These are phyloP conservation scores for Mylabris sibirica DNA, from an alignment of 2,888 invertebrate genomes.

Conservation along the genomic window DNA sequence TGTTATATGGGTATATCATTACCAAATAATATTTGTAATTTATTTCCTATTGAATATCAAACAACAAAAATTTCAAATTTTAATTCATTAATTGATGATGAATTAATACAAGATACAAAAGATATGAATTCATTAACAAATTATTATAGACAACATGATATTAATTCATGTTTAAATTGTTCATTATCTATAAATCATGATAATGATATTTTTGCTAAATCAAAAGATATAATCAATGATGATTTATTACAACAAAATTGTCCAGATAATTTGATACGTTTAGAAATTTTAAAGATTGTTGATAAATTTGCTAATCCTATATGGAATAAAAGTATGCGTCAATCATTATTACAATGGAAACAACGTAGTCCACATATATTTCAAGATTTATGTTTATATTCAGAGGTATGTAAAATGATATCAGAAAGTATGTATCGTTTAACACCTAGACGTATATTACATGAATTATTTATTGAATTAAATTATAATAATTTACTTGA, in stretches of 20 bases:
- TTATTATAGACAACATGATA: constrained; percentile 21
- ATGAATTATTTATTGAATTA: constrained; percentile 91
- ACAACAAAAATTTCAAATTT: constrained; percentile 18
- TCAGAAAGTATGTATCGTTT: constrained; percentile 83
- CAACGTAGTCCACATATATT: constrained; percentile 77
- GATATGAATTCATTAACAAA: constrained; percentile 2
- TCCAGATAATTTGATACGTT: constrained; percentile 39
- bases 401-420: constrained; percentile 84
- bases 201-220: constrained; percentile 19
- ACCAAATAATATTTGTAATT: constrained; percentile 71
- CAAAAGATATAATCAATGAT: not conserved
- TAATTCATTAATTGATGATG: constrained; percentile 17
- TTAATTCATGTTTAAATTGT: constrained; percentile 18
- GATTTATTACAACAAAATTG: constrained; percentile 11
- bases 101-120: constrained; percentile 13
- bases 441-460: constrained; percentile 84
- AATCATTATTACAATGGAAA: constrained; percentile 78
- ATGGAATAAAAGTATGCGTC: constrained; percentile 81
- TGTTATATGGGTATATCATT: constrained; percentile 79
- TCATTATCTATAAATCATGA: constrained; percentile 16
- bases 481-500: constrained; percentile 71
- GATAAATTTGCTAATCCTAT: constrained; percentile 82
- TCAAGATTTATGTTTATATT: constrained; percentile 90
- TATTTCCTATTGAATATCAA: constrained; percentile 63
- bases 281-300: constrained; percentile 74